Base-by-base conservation (phyloP, 2,113 vertebrate genomes). In the Heptranchias perlo region DNA sequence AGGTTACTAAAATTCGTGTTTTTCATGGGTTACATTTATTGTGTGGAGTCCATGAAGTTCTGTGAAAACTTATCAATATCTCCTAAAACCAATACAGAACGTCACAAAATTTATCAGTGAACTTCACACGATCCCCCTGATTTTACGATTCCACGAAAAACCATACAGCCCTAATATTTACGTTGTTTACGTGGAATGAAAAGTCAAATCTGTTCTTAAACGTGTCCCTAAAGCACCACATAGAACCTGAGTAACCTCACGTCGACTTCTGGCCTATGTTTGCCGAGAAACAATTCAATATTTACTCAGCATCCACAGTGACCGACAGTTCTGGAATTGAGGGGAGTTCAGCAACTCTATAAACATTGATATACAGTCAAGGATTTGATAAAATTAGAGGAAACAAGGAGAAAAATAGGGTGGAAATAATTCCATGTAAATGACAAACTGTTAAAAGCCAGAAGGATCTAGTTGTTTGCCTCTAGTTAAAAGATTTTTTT, bases 261-360 rank as follows among this genome's bases (percentile, higher is more conserved):
- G 44, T 64, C 11, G 39, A 94, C 31, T 61, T 94, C 39, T 94
- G 62, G 62, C 14, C 64, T 67, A 4, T 94, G 44, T 67, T 94
- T 94, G 44, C 39, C 23, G 67, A 67, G 39, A 28, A 94, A 94
- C n/a, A 35, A 47, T 67, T 44, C 93, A 94, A 44, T 67, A 64
- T 67, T 94, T 94, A 94, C 93, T 95, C 94, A 95, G 87, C 13
- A 35, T 35, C 31, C 28, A 35, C 94, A 7, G 64, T 52, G 65
- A 95, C 64, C 28, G 35, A 69, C 11, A 49, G 47, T 95, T 95
- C 64, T 69, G 94, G 65, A 67, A 95, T 44, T 25, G 64, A 95
- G 64, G 39, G 47, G 65, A 69, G 28, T 69, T 95, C 64, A 69
- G 64, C 28, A 73, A 28, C 14, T 49, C 23, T 18, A 18, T 61